Evolutionary conservation across 2,888 invertebrate species (phyloP).

Genomic region (Tethea ocularis): DNA sequence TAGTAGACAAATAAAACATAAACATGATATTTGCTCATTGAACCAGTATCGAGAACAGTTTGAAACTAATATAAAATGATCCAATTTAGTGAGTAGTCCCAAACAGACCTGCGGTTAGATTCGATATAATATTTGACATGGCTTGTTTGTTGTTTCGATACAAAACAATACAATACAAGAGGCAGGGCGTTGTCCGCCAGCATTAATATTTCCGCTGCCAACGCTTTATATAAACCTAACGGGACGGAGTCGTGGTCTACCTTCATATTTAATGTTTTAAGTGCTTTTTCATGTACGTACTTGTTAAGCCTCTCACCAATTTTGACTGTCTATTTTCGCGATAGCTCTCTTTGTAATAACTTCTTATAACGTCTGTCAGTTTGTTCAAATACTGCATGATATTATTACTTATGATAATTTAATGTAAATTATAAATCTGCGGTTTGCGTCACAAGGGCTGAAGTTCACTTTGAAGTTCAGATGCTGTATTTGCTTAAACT

Average conservation of each 20-base stretch:
- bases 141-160: constrained; percentile 32
- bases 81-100: constrained; percentile 16
- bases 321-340: constrained; percentile 33
- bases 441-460: neutral
- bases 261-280: constrained; percentile 76
- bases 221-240: constrained; percentile 47
- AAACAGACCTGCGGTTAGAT: constrained; percentile 17
- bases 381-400: neutral
- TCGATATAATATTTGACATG: constrained; percentile 22
- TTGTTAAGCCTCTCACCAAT: constrained; percentile 34
- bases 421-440: constrained; percentile 2
- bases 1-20: constrained; percentile 10
- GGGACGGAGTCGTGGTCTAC: constrained; percentile 39
- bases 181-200: constrained; percentile 25
- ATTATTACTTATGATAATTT: neutral
- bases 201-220: constrained; percentile 49
- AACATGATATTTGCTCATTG: constrained; percentile 24
- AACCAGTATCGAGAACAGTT: constrained; percentile 27
- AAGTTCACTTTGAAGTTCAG: constrained; percentile 4
- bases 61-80: constrained; percentile 27
- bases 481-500: neutral
- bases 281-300: constrained; percentile 68
- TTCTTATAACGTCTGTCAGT: neutral
- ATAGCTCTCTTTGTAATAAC: constrained; percentile 14
- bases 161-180: constrained; percentile 17